A percentile compares a stretch with the other conserved stretches of the same genome.
These are phyloP conservation scores for Hydropsyche tenuis DNA, from an alignment of 1,140 invertebrate species.

Conservation along the genomic window DNA sequence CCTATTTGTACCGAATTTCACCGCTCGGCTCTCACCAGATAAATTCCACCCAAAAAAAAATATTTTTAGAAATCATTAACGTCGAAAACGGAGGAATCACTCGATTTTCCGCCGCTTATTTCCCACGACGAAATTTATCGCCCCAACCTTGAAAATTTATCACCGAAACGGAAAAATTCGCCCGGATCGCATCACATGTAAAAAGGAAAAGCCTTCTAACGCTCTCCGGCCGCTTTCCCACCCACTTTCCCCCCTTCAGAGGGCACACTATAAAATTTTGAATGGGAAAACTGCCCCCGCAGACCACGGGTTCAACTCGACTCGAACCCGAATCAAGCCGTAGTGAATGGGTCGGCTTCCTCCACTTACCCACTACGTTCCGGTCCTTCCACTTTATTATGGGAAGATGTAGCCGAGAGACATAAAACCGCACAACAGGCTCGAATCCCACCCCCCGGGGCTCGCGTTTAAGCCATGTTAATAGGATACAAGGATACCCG, in stretches of 20 bases:
- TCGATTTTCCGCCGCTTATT: slow-evolving; percentile 25
- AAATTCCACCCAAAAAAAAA: too few species aligned
- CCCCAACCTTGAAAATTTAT: slow-evolving; percentile 22
- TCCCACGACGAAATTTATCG: slow-evolving; percentile 4
- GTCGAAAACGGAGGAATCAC: slow-evolving; percentile 17
- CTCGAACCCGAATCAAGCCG: too few species aligned
- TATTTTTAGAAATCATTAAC: slow-evolving; percentile 22
- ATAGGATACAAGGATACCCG: slow-evolving; percentile 27
- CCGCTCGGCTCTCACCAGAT: too few species aligned
- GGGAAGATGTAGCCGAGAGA: slow-evolving; percentile 26
- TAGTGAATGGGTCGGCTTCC: slow-evolving; percentile 21
- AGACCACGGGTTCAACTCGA: too few species aligned
- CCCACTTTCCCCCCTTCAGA: too few species aligned
- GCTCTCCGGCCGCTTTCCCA: too few species aligned
- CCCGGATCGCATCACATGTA: slow-evolving; percentile 14
- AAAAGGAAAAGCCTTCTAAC: not conserved
- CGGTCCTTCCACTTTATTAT: slow-evolving; percentile 32
- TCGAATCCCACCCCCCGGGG: not conserved
- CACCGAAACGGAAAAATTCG: slow-evolving; percentile 10
- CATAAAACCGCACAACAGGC: slow-evolving; percentile 16
- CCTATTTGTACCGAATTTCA: too few species aligned
- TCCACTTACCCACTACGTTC: slow-evolving; percentile 22
- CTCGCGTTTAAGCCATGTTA: slow-evolving; percentile 29
- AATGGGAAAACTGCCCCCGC: not conserved
- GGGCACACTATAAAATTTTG: slow-evolving; percentile 24